These are phyloP conservation scores for Philaenus spumarius DNA, from an alignment of 1,140 invertebrate genomes.

Conservation along the genomic window DNA sequence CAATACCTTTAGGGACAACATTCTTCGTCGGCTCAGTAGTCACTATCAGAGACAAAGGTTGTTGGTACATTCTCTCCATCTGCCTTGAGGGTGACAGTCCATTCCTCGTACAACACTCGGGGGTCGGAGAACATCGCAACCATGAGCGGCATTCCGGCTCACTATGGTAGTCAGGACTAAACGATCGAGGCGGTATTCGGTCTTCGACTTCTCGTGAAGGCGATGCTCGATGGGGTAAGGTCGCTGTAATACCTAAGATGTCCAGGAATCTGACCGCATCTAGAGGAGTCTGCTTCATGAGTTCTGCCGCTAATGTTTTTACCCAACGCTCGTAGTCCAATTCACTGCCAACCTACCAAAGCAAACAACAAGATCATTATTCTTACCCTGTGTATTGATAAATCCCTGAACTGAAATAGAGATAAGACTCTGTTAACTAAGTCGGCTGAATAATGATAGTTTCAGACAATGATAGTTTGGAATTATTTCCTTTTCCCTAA, in stretches of 20 bases:
- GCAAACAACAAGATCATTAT: neutral
- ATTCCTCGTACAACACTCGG: too few relatives aligned
- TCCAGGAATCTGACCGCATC: conserved; percentile 46
- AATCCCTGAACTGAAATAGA: too few relatives aligned
- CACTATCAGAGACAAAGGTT: conserved; percentile 3
- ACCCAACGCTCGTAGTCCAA: conserved; percentile 54
- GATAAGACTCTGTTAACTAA: too few relatives aligned
- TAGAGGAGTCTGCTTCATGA: conserved; percentile 55
- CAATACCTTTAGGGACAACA: conserved; percentile 1
- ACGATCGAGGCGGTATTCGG: too few relatives aligned
- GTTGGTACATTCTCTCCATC: too few relatives aligned
- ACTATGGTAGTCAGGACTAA: conserved; percentile 23
- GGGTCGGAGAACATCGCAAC: neutral
- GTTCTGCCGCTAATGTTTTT: conserved; percentile 51
- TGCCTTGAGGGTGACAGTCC: too few relatives aligned
- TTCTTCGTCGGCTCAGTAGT: too few relatives aligned
- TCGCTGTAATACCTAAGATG: conserved; percentile 37
- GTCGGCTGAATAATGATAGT: too few relatives aligned
- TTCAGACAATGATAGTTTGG: too few relatives aligned
- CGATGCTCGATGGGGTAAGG: conserved; percentile 18
- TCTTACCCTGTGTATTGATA: too few relatives aligned
- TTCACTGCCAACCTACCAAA: conserved; percentile 47
- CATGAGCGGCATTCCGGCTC: conserved; percentile 1
- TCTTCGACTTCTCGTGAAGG: too few relatives aligned
- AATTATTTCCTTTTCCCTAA: too few relatives aligned